phyloP scores from a whole-genome alignment of 2,113 vertebrate genomes.

The Anhinga anhinga region DNA sequence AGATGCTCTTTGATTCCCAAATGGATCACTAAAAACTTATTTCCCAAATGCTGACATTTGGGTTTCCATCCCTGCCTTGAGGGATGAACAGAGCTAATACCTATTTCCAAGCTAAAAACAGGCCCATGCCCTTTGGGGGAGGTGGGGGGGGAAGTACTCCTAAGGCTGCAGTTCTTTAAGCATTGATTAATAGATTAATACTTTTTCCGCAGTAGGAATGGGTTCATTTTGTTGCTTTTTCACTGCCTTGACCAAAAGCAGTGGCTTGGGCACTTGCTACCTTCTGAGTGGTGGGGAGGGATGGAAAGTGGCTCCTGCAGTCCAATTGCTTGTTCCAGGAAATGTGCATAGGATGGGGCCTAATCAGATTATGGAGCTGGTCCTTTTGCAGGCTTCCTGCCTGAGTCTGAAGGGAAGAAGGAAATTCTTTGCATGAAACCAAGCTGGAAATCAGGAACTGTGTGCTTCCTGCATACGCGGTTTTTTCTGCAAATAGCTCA shows the following conservation, averaged over 20 bases:
- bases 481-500: background rate
- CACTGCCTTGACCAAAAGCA: background rate
- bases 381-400: slow-evolving; percentile 39
- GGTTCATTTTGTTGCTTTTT: background rate
- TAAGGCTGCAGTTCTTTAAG: too few species aligned
- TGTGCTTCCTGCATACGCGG: background rate
- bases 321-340: slow-evolving; percentile 1
- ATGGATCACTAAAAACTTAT: background rate
- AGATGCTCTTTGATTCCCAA: background rate
- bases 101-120: background rate
- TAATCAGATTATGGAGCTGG: background rate
- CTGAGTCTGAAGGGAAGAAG: background rate
- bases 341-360: background rate
- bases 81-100: background rate
- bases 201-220: background rate
- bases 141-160: rapidly evolving
- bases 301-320: background rate
- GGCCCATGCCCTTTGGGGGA: rapidly evolving
- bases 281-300: background rate
- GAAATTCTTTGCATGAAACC: background rate
- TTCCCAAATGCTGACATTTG: background rate
- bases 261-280: background rate
- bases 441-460: slow-evolving; percentile 18
- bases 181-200: rapidly evolving
- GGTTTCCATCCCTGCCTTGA: background rate